A percentile compares a stretch with the other conserved stretches of the same genome.
Evolutionary conservation across 2,888 invertebrate genomes (phyloP).

Genomic region (Diploptera punctata): DNA sequence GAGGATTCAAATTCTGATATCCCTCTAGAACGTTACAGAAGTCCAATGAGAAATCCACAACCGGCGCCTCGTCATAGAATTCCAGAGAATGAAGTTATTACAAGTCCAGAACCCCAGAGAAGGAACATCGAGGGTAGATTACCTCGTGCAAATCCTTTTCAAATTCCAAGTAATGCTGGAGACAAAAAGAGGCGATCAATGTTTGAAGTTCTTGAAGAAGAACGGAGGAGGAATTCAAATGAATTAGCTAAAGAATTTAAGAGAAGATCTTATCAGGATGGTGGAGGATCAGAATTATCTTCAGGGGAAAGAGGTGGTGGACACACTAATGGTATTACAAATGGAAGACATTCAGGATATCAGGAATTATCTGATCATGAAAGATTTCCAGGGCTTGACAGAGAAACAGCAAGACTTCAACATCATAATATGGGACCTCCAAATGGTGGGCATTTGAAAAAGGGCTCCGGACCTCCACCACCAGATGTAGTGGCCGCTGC

Average conservation of each 20-base stretch:
- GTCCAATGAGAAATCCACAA: constrained; percentile 2
- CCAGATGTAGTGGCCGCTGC: constrained; percentile 37
- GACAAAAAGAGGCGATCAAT: constrained; percentile 42
- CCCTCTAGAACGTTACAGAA: constrained; percentile 15
- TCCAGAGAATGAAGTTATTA: neutral
- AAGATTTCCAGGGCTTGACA: constrained; percentile 61
- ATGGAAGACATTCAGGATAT: constrained; percentile 49
- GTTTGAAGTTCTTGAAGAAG: constrained; percentile 55
- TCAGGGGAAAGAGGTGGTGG: neutral
- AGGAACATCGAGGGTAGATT: neutral
- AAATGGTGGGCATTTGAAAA: constrained; percentile 3
- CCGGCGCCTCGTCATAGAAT: constrained; percentile 7
- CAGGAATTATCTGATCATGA: constrained; percentile 62
- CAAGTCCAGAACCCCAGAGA: constrained; percentile 28
- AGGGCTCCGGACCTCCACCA: neutral
- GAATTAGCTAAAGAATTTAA: constrained; percentile 59
- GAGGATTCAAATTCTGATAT: constrained; percentile 15
- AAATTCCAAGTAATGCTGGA: neutral
- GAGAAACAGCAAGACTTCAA: constrained; percentile 54
- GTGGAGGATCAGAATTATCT: constrained; percentile 34
- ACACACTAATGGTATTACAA: neutral
- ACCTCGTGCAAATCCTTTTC: neutral
- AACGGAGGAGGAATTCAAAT: constrained; percentile 56
- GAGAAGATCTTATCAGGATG: constrained; percentile 56
- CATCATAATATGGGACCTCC: constrained; percentile 19